Evolutionary conservation across 1,140 invertebrate species (phyloP).

Genomic region (Bombus breviceps): DNA sequence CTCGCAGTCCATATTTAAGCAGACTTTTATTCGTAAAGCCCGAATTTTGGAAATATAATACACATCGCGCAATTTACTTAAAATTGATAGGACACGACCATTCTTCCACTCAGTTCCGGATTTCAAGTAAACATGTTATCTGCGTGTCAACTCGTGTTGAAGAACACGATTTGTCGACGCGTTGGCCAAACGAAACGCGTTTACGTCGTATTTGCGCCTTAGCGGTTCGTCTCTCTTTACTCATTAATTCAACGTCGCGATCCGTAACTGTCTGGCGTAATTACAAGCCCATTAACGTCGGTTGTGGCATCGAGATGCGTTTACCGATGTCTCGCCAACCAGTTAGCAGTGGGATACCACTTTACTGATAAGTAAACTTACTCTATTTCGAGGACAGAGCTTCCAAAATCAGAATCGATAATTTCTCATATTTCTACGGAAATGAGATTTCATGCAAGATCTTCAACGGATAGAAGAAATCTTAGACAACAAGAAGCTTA

Average conservation of each 20-base stretch:
- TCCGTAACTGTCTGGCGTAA: neutral
- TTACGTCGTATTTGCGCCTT: neutral
- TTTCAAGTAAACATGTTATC: neutral
- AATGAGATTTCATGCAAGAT: neutral
- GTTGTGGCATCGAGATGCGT: neutral
- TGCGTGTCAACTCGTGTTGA: neutral
- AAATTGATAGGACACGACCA: no score
- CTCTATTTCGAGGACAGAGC: no score
- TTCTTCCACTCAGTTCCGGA: neutral
- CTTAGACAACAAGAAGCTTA: slow-evolving; percentile 80
- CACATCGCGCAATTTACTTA: neutral
- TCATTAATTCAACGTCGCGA: neutral
- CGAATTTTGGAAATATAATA: neutral
- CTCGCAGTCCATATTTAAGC: no score
- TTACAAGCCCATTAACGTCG: neutral
- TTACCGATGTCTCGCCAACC: neutral
- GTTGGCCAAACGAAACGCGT: neutral
- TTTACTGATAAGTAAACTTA: no score
- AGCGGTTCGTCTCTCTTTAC: neutral
- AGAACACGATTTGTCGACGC: neutral
- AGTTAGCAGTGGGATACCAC: neutral
- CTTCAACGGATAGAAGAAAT: neutral
- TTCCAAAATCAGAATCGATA: no score
- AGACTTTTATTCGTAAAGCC: no score
- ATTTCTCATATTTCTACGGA: neutral